Percentiles rank a stretch among this genome's conserved stretches.
phyloP scores from a whole-genome alignment of 2,888 invertebrate species.

The Leucoptera coffeella region DNA sequence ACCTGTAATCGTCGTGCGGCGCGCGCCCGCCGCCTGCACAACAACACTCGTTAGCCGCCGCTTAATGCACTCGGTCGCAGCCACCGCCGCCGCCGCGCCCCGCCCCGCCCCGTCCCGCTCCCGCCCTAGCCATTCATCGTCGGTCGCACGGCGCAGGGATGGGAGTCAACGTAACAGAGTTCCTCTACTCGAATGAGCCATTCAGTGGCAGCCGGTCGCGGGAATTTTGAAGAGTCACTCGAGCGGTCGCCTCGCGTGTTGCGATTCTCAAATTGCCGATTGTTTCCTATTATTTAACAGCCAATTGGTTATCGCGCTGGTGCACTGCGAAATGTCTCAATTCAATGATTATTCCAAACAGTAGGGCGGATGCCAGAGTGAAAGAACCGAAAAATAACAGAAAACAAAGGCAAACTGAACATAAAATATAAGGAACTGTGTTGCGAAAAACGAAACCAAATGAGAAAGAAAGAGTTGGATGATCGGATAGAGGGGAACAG shows the following conservation, averaged over 20 bases:
- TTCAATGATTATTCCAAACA: too few species aligned
- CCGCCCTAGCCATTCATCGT: too few species aligned
- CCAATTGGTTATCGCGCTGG: constrained; percentile 14
- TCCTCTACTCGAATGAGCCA: background rate
- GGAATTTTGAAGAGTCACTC: too few species aligned
- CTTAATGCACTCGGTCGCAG: constrained; percentile 51
- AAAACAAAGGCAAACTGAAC: too few species aligned
- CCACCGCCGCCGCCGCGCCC: constrained; percentile 53
- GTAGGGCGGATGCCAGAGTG: too few species aligned
- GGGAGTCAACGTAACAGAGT: background rate
- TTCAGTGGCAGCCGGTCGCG: too few species aligned
- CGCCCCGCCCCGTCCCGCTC: constrained; percentile 8
- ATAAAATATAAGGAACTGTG: background rate
- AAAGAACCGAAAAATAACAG: background rate
- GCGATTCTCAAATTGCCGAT: too few species aligned
- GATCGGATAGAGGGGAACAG: constrained; percentile 17
- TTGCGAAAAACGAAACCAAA: background rate
- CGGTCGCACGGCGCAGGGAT: background rate
- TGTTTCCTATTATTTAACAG: too few species aligned
- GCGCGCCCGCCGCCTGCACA: constrained; percentile 67
- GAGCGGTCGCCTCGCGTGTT: too few species aligned
- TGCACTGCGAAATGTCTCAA: constrained; percentile 2
- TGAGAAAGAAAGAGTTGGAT: background rate
- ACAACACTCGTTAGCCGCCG: constrained; percentile 51
- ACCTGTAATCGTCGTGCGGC: constrained; percentile 82